Evolutionary conservation across 37 sponge, comb jelly and placozoan species (phyloP).

Genomic region (Haliclona indistincta): DNA sequence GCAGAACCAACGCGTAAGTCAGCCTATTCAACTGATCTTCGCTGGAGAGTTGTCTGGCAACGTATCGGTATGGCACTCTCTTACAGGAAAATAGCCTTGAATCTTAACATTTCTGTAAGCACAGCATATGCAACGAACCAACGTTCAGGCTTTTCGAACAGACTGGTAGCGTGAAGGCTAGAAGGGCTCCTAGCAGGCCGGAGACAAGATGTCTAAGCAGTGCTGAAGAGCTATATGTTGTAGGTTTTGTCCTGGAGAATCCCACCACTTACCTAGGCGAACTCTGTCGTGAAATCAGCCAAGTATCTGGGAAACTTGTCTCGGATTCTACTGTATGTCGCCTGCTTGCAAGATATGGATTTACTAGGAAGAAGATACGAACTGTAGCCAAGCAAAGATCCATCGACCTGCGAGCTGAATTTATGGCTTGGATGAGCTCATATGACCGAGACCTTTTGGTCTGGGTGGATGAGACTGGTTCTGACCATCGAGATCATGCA

Average conservation of each 20-base stretch:
- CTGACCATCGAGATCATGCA: slow-evolving; percentile 18
- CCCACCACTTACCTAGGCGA: slow-evolving; percentile 11
- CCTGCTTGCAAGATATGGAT: slow-evolving; percentile 5
- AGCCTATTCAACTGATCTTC: slow-evolving; percentile 8
- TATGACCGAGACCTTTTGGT: neutral
- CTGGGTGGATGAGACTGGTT: slow-evolving; percentile 20
- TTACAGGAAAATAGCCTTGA: slow-evolving; percentile 11
- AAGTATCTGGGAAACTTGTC: neutral
- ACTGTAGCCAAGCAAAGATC: slow-evolving; percentile 2
- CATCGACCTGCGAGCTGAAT: neutral
- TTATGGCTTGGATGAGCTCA: neutral
- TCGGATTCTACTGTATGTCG: slow-evolving; percentile 6
- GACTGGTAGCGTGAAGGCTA: slow-evolving; percentile 10
- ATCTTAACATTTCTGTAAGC: slow-evolving; percentile 13
- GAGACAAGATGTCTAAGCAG: neutral
- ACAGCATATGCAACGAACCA: slow-evolving; percentile 3
- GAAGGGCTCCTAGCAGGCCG: neutral
- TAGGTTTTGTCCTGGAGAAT: slow-evolving; percentile 4
- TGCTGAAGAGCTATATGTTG: neutral
- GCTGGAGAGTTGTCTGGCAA: slow-evolving; percentile 14
- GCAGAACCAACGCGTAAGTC: neutral
- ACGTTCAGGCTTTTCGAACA: neutral
- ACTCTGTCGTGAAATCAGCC: neutral
- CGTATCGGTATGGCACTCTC: slow-evolving; percentile 6
- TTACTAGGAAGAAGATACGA: slow-evolving; percentile 16